Base-by-base conservation (phyloP, 2,888 invertebrate species). In the Cheilosia impressa region DNA sequence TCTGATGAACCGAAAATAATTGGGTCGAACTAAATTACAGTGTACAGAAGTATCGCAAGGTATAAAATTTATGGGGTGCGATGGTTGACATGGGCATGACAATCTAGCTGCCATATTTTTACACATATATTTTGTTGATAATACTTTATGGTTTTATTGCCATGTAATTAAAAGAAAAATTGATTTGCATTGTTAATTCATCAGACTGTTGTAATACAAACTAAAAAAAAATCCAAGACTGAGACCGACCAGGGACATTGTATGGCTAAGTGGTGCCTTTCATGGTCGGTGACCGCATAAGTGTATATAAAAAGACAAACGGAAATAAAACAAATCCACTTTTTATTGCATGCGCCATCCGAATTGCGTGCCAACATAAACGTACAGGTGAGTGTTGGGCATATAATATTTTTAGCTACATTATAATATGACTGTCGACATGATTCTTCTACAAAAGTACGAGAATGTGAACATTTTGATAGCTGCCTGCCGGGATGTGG, bases 21-120 rank as follows among this genome's bases (percentile, higher is more conserved):
- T 85, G 85, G 85, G 85, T 81, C 85, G 85, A 81, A 85, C 81
- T 85, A 85, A 85, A 85, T 85, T 85, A 85, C 85, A 85, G 81
- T 81, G 81, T 57, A 76, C 66, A 76, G 76, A 72, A 81, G 80
- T 85, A 85, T 62, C 68, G 55, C 43, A 43, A 17, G 9, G 17
- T 47, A 58, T 68, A 58, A 52, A 85, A 85, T 85, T 81, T 77
- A 85, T 81, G 66, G 81, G 66, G 81, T 85, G 85, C 81, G 68
- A 77, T 60, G 66, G 75, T 80, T 85, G 84, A 81, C 84, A 65
- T 71, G 76, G 77, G 58, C 81, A 81, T 81, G 81, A 85, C 77
- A 85, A 81, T 85, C 76, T 75, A 22, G 45, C 7, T 24, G 10
- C 57, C 63, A 65, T 69, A 52, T n/a, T n/a, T n/a, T n/a, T 63